Percentiles rank a stretch among this genome's conserved stretches.
phyloP scores from a whole-genome alignment of 2,888 invertebrate genomes.

The Incurvaria masculella region DNA sequence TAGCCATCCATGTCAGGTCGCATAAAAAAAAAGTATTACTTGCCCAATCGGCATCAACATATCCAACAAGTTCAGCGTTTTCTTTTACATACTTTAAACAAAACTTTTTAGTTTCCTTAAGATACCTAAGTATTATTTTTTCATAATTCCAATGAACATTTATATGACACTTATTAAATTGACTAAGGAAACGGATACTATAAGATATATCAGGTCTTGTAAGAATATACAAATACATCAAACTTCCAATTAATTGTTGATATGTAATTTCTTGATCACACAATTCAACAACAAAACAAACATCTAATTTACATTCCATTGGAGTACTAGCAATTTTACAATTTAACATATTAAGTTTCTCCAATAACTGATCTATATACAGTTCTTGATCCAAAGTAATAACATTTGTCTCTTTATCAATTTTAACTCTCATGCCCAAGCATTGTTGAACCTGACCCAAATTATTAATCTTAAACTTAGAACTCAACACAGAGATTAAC shows the following conservation, averaged over 20 bases:
- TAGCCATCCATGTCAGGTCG: too few species aligned
- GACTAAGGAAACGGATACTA: slow-evolving; percentile 12
- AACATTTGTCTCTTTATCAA: slow-evolving; percentile 4
- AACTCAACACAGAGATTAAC: slow-evolving; percentile 5
- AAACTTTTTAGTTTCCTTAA: slow-evolving; percentile 1
- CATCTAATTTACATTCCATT: slow-evolving; percentile 4
- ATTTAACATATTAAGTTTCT: slow-evolving; percentile 9
- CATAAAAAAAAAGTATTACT: too few species aligned
- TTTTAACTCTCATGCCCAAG: slow-evolving; percentile 4
- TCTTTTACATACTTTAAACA: slow-evolving; percentile 3
- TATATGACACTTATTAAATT: slow-evolving; percentile 14
- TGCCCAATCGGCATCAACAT: slow-evolving; percentile 10
- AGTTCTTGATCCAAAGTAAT: slow-evolving; percentile 8
- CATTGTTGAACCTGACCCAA: slow-evolving; percentile 4
- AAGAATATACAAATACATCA: slow-evolving; percentile 13
- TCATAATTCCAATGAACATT: slow-evolving; percentile 12
- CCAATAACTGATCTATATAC: slow-evolving; percentile 8
- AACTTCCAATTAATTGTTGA: slow-evolving; percentile 13
- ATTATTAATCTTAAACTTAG: slow-evolving; percentile 8
- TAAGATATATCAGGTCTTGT: slow-evolving; percentile 13
- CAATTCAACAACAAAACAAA: background rate
- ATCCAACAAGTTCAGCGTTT: slow-evolving; percentile 4
- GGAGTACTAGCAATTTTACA: slow-evolving; percentile 10
- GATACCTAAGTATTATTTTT: slow-evolving; percentile 6
- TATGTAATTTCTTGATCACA: slow-evolving; percentile 9